Evolutionary conservation across 2,888 invertebrate species (phyloP).

Genomic region (Rutpela maculata): DNA sequence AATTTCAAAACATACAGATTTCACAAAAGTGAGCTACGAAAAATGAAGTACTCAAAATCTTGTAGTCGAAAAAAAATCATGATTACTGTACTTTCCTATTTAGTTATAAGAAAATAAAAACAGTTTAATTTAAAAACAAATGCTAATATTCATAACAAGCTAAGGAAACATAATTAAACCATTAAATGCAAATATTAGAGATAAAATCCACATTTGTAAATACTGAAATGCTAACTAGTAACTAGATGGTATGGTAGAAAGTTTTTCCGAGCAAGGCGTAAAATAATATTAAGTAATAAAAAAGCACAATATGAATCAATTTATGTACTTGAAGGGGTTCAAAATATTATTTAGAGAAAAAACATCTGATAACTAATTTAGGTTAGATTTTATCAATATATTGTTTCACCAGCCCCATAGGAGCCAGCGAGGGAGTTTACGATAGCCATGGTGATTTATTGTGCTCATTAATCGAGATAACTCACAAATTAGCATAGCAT

Average conservation of each 20-base stretch:
- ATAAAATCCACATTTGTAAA: neutral
- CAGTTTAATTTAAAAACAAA: no score
- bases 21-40: no score
- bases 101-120: no score
- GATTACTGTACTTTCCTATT: no score
- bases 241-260: neutral
- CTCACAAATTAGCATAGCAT: neutral
- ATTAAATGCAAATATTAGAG: neutral
- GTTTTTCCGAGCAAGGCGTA: neutral
- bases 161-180: neutral
- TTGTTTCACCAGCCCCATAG: slow-evolving; percentile 7
- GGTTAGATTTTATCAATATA: slow-evolving; percentile 4
- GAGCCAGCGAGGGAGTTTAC: slow-evolving; percentile 3
- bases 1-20: no score
- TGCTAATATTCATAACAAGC: no score
- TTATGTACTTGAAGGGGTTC: neutral
- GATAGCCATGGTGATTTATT: slow-evolving; percentile 7
- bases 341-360: slow-evolving; percentile 5
- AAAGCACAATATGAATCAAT: neutral
- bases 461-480: slow-evolving; percentile 4
- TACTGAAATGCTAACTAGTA: neutral
- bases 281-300: neutral
- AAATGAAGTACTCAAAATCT: no score
- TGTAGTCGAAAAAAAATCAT: no score
- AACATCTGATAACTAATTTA: slow-evolving; percentile 4